Conservation (phyloP, 1,140 invertebrate species). For the Psilanteris sp. region DNA sequence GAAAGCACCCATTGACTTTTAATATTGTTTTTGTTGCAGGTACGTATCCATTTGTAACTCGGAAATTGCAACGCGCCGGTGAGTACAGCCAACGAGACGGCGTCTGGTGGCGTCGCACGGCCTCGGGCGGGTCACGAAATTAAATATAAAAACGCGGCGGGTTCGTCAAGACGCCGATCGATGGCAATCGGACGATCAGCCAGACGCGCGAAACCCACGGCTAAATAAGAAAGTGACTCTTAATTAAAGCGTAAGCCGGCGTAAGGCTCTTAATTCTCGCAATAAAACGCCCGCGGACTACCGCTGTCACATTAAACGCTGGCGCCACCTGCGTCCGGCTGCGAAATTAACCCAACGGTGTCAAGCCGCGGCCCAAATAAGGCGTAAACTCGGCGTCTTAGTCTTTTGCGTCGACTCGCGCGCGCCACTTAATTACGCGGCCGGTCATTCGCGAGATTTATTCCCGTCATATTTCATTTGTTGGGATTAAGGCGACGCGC, state of each 20-base stretch:
- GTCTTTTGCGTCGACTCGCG: not conserved
- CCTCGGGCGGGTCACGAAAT: slow-evolving; percentile 8
- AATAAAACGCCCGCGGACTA: slow-evolving; percentile 69
- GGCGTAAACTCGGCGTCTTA: slow-evolving; percentile 22
- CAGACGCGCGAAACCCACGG: slow-evolving; percentile 40
- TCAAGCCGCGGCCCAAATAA: slow-evolving; percentile 26
- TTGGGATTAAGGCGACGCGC: slow-evolving; percentile 17
- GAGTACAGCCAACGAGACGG: too few relatives aligned
- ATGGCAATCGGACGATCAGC: slow-evolving; percentile 46
- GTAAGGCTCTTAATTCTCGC: slow-evolving; percentile 72
- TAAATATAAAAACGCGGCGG: not conserved
- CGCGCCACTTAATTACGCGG: slow-evolving; percentile 30
- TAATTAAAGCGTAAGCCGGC: slow-evolving; percentile 67
- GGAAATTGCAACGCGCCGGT: too few relatives aligned
- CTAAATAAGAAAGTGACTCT: slow-evolving; percentile 64
- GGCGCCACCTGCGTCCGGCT: slow-evolving; percentile 64
- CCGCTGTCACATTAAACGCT: slow-evolving; percentile 69
- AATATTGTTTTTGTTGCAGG: too few relatives aligned
- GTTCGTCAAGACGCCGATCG: slow-evolving; percentile 13
- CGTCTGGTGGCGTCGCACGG: too few relatives aligned
- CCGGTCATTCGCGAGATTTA: slow-evolving; percentile 39
- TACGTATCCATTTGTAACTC: too few relatives aligned
- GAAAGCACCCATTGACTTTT: too few relatives aligned
- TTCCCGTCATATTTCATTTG: slow-evolving; percentile 21
- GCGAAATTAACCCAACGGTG: slow-evolving; percentile 66